Evolutionary conservation across 37 sponge, comb jelly and placozoan genomes (phyloP), one percentile per base, ranked within the genome.

Genomic region (Cliona cf. orientalis): DNA sequence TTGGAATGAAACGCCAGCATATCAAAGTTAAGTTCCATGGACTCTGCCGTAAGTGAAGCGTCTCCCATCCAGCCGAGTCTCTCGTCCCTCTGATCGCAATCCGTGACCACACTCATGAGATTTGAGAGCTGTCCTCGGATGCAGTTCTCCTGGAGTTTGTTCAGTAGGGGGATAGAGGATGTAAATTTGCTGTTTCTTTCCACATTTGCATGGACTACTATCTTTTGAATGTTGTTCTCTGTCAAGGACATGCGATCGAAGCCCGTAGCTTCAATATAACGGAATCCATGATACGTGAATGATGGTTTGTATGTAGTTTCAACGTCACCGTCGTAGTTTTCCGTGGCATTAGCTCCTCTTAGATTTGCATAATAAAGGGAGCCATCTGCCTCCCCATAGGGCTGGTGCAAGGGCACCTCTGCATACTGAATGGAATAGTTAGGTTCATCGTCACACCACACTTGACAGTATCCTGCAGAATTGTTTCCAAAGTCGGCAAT

Each of bases 41-140:
- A 73, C 38, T 91, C 87, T 0, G 91, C 57, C 17, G 86, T 80
- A 26, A 91, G 67, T n/a, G 83, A 82, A 23, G 91, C 87, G 29
- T 91, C 91, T 49, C 91, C 91, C 91, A 91, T 91, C 91, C 91
- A 91, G 25, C 91, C 91, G 19, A 91, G 81, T 21, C 91, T 28
- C 71, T 91, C 91, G 42, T 91, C 83, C 69, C 91, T 63, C 71
- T 91, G 91, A 32, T 65, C 60, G 38, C 91, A 91, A 63, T 86
- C 91, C 22, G 91, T 91, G 6, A 78, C 74, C 0, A 91, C 83
- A 70, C 91, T 91, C 87, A 91, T 85, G 35, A 85, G 46, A 58
- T 91, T 91, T 45, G 91, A 91, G 35, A 70, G 65, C 67, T 91
- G 91, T 2, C 91, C 87, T 0, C 83, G 49, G 32, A 78, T 49